phyloP scores from a whole-genome alignment of 2,888 invertebrate genomes.

The Asteroscopus sphinx region DNA sequence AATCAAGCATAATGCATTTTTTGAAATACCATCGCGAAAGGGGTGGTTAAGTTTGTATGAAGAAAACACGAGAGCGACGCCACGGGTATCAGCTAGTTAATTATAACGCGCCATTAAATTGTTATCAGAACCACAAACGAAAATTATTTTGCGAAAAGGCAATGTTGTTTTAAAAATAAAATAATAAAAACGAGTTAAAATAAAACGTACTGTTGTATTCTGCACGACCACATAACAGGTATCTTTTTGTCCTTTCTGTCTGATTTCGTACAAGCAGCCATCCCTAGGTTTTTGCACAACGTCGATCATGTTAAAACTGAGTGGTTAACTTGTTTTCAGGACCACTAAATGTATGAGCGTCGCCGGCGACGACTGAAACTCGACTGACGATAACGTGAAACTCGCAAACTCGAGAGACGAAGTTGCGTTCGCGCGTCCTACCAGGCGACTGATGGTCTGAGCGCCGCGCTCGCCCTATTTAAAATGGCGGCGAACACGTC shows the following conservation, averaged over 20 bases:
- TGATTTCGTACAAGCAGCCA: slow-evolving; percentile 92
- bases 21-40: no score
- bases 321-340: slow-evolving; percentile 66
- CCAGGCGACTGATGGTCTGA: slow-evolving; percentile 92
- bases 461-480: slow-evolving; percentile 86
- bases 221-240: slow-evolving; percentile 93
- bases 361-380: slow-evolving; percentile 69
- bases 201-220: slow-evolving; percentile 90
- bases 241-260: slow-evolving; percentile 91
- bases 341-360: slow-evolving; percentile 68
- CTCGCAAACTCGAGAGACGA: slow-evolving; percentile 55
- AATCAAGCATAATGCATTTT: no score
- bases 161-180: slow-evolving; percentile 9
- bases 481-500: slow-evolving; percentile 86
- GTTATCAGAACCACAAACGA: slow-evolving; percentile 22
- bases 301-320: slow-evolving; percentile 80
- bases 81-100: no score
- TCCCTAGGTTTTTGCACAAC: slow-evolving; percentile 82
- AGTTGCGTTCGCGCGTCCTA: slow-evolving; percentile 76
- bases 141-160: slow-evolving; percentile 12
- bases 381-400: slow-evolving; percentile 67
- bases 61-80: no score
- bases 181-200: slow-evolving; percentile 43
- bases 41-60: no score
- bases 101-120: slow-evolving; percentile 18